A percentile compares a stretch with the other conserved stretches of the same genome.
Conservation (phyloP, 2,888 invertebrate genomes). For the Drosophila putrida region DNA sequence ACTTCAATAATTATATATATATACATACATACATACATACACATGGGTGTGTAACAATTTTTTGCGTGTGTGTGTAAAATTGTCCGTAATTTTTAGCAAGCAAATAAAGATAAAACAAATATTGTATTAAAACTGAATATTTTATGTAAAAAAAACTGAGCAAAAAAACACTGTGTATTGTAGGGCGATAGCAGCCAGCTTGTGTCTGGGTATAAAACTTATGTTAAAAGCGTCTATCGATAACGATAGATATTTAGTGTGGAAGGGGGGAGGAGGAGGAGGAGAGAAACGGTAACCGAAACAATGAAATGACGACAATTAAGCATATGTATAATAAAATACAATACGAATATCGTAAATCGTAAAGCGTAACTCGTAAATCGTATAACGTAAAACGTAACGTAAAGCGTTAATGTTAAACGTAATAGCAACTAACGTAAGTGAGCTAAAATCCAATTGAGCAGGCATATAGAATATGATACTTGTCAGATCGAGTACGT, state of each 20-base stretch:
- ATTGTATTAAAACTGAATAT: constrained; percentile 62
- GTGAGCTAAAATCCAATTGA: constrained; percentile 30
- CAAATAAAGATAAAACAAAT: constrained; percentile 45
- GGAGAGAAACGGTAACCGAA: constrained; percentile 68
- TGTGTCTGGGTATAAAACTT: constrained; percentile 31
- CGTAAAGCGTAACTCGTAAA: constrained; percentile 55
- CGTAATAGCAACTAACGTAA: constrained; percentile 14
- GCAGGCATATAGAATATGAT: constrained; percentile 21
- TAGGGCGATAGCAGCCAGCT: constrained; percentile 33
- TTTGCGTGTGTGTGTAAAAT: constrained; percentile 80
- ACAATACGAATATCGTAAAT: constrained; percentile 57
- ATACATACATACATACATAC: constrained; percentile 35
- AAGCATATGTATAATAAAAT: constrained; percentile 44
- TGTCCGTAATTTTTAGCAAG: constrained; percentile 84
- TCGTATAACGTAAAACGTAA: constrained; percentile 31
- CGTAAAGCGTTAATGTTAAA: constrained; percentile 34
- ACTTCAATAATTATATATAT: constrained; percentile 74
- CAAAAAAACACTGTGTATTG: constrained; percentile 31
- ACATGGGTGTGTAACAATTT: constrained; percentile 47
- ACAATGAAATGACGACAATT: constrained; percentile 81
- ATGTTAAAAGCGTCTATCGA: constrained; percentile 28
- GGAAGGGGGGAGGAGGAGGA: constrained; percentile 12
- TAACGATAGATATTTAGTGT: constrained; percentile 13
- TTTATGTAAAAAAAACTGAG: constrained; percentile 60
- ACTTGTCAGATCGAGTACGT: constrained; percentile 14